Evolutionary conservation across 2,888 invertebrate species (phyloP).

Genomic region (Drosophila mettleri): DNA sequence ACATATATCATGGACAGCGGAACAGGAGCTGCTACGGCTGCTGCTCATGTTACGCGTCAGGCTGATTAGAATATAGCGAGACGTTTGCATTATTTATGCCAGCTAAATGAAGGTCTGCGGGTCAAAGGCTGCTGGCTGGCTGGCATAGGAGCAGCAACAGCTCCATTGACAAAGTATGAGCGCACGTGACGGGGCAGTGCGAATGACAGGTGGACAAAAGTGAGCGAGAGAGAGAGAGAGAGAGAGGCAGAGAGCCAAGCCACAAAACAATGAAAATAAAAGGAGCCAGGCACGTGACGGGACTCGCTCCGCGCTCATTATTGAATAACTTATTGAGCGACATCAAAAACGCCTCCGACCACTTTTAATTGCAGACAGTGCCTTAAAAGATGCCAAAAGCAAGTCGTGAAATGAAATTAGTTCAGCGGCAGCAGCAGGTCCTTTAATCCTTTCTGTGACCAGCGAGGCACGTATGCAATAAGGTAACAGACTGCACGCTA

Average conservation of each 20-base stretch:
- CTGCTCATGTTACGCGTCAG: conserved; percentile 73
- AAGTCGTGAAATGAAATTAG: conserved; percentile 34
- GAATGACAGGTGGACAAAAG: conserved; percentile 65
- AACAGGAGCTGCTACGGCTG: background rate
- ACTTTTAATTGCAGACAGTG: conserved; percentile 48
- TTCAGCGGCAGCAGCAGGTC: conserved; percentile 10
- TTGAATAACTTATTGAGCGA: conserved; percentile 69
- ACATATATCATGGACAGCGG: conserved; percentile 55
- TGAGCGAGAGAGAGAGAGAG: background rate
- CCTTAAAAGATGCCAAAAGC: conserved; percentile 17
- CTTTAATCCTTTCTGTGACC: conserved; percentile 84
- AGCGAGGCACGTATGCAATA: conserved; percentile 83
- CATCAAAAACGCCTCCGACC: background rate
- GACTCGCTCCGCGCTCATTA: conserved; percentile 67
- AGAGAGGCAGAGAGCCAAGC: conserved; percentile 16
- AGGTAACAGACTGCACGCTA: conserved; percentile 41
- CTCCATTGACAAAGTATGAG: conserved; percentile 65
- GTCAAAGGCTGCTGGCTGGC: conserved; percentile 57
- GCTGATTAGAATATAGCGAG: conserved; percentile 79
- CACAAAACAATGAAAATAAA: conserved; percentile 74
- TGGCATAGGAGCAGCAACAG: background rate
- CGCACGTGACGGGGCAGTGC: conserved; percentile 69
- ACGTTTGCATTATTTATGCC: conserved; percentile 65
- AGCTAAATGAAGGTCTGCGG: conserved; percentile 76
- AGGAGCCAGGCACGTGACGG: conserved; percentile 74